Evolutionary conservation across 2,113 vertebrate species (phyloP).

Genomic region (Scomber japonicus): DNA sequence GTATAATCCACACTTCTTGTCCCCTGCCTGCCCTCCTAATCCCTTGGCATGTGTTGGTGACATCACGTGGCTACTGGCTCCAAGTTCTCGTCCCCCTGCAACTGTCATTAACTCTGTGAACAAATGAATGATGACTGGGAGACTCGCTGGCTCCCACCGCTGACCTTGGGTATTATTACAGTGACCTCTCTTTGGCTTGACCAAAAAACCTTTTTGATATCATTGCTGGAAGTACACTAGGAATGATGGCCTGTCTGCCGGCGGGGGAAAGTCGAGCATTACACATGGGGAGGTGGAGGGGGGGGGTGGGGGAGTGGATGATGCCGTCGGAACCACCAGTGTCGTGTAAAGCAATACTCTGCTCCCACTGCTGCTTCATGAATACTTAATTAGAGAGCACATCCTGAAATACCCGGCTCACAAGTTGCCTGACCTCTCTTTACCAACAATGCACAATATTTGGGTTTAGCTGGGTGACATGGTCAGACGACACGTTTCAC

Average conservation of each 20-base stretch:
- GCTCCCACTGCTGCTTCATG: conserved; percentile 73
- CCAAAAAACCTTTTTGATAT: conserved; percentile 89
- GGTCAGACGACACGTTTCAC: conserved; percentile 73
- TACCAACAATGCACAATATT: conserved; percentile 66
- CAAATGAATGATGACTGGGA: conserved; percentile 92
- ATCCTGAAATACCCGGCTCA: conserved; percentile 72
- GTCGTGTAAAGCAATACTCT: conserved; percentile 82
- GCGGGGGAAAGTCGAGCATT: conserved; percentile 64
- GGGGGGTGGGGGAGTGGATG: conserved; percentile 21
- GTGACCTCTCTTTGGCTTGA: conserved; percentile 90
- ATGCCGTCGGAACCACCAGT: conserved; percentile 72
- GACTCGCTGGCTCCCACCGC: conserved; percentile 88
- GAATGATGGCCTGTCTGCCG: conserved; percentile 76
- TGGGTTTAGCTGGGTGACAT: conserved; percentile 65
- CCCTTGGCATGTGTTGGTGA: conserved; percentile 89
- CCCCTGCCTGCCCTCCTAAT: conserved; percentile 89
- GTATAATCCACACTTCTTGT: conserved; percentile 87
- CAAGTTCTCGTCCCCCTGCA: conserved; percentile 87
- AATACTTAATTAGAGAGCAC: conserved; percentile 85
- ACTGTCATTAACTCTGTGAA: conserved; percentile 91
- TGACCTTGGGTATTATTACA: conserved; percentile 91
- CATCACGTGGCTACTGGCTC: conserved; percentile 88
- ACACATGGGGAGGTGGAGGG: conserved; percentile 44
- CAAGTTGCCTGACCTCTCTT: conserved; percentile 67
- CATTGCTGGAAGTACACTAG: conserved; percentile 83